These are phyloP conservation scores for Heterodera schachtii DNA, from an alignment of 1,140 invertebrate species.

Conservation along the genomic window DNA sequence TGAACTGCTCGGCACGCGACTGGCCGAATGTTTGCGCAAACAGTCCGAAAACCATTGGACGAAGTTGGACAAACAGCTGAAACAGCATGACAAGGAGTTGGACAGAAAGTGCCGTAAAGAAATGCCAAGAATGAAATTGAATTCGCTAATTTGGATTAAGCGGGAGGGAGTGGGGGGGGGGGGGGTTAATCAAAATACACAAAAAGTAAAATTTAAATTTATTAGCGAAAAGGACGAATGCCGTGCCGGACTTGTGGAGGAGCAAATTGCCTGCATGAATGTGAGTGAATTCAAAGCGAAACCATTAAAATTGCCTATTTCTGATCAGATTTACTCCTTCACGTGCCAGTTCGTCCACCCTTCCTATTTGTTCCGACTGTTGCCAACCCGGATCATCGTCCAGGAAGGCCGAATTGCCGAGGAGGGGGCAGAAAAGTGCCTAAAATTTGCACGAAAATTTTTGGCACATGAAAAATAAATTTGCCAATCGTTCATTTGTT, in stretches of 20 bases:
- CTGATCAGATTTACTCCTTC: constrained; percentile 27
- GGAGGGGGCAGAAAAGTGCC: constrained; percentile 59
- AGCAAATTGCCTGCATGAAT: constrained; percentile 54
- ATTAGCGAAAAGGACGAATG: constrained; percentile 59
- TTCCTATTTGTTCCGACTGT: constrained; percentile 47
- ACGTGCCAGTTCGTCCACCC: constrained; percentile 57
- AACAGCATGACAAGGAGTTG: constrained; percentile 13
- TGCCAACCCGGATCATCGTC: constrained; percentile 55
- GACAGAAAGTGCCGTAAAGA: not conserved
- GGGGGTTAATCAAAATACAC: too few species aligned
- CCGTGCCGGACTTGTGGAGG: constrained; percentile 51
- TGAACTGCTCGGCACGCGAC: constrained; percentile 43
- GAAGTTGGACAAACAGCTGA: constrained; percentile 35
- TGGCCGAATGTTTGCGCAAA: constrained; percentile 46
- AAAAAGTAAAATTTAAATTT: not conserved
- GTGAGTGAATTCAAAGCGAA: constrained; percentile 12
- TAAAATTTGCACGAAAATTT: constrained; percentile 49
- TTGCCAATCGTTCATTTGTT: too few species aligned
- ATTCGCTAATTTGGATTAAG: not conserved
- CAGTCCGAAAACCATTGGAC: constrained; percentile 46
- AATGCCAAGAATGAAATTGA: not conserved
- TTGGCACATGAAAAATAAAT: too few species aligned
- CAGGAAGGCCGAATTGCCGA: constrained; percentile 59
- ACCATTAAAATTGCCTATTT: not conserved
- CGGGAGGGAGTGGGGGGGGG: too few species aligned